Conservation (phyloP, 2,888 invertebrate species). For the Leucophora obtusa region DNA sequence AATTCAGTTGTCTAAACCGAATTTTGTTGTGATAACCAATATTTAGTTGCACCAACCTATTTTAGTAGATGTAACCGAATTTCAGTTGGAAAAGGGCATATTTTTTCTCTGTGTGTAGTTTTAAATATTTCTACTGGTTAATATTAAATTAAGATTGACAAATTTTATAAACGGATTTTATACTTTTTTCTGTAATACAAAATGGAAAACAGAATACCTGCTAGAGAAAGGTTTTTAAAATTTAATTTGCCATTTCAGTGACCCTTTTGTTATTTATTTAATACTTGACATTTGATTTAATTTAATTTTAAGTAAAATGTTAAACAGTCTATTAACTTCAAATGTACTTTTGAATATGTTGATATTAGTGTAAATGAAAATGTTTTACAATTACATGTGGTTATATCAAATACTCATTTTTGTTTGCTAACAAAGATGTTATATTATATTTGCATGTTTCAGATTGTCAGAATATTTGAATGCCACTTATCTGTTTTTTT, state of each 20-base stretch:
- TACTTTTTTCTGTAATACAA: not conserved
- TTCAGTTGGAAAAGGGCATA: too few species aligned
- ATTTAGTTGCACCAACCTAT: too few species aligned
- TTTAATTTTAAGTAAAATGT: conserved; percentile 1
- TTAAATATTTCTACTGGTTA: conserved; percentile 2
- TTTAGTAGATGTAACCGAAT: too few species aligned
- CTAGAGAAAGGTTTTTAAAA: not conserved
- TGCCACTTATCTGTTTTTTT: conserved; percentile 15
- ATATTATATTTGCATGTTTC: not conserved
- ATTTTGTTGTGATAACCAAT: too few species aligned
- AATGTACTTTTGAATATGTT: not conserved
- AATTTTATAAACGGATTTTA: not conserved
- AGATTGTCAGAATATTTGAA: conserved; percentile 30
- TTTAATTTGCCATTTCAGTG: not conserved
- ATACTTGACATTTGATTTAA: conserved; percentile 5
- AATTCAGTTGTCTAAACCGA: too few species aligned
- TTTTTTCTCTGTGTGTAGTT: not conserved
- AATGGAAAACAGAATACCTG: not conserved
- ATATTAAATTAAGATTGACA: conserved; percentile 46
- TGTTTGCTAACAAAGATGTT: not conserved
- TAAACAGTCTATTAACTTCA: not conserved
- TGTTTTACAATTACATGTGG: not conserved
- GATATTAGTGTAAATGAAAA: not conserved
- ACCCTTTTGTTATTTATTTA: not conserved
- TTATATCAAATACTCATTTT: not conserved